Evolutionary conservation across 2,113 vertebrate species (phyloP), one percentile per base, ranked within the genome.

Genomic region (Oxyruncus cristatus): DNA sequence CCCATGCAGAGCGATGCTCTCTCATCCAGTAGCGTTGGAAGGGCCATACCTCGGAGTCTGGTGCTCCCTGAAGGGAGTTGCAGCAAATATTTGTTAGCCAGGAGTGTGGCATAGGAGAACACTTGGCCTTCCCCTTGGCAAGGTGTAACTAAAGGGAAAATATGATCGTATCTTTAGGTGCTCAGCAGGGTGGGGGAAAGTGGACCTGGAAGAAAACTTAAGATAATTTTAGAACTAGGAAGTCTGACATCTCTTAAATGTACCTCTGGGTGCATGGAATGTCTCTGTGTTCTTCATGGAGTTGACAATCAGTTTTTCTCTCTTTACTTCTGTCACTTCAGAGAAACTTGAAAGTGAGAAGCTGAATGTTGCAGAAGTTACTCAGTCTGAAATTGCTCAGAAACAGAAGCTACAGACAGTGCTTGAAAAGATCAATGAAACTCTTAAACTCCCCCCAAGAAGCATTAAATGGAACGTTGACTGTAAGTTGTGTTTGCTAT

Each of bases 371-470:
- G 98, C 98, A 20, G 99, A 99, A 97, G 98, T 99, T 89, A 99
- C 99, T 59, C 98, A 99, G 94, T 99, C 98, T 24, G 99, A 99
- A 97, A 99, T 99, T 71, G 98, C 98, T 77, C 99, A 99, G 97
- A 99, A 99, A 89, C 99, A 99, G 91, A 99, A 99, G 86, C 96
- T 99, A 33, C 99, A 99, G 96, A 99, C 98, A 13, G 99, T 99
- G 26, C 97, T 99, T 91, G 98, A 99, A 88, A 99, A 99, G 97
- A 99, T 99, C 98, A 99, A 99, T 7, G 98, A 99, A 93, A 98
- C 98, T 9, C 98, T 99, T 92, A 99, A 99, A 94, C 98, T 99
- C 39, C 98, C 98, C 49, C 98, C 98, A 71, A 98, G 99, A 93
- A 98, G 95, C 97, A 98, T 99, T 98, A 99, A 98, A 89, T 99